A percentile compares a stretch with the other conserved stretches of the same genome.
These are phyloP conservation scores for Aeoliscus strigatus DNA, from an alignment of 2,797 vertebrate species.

Conservation along the genomic window DNA sequence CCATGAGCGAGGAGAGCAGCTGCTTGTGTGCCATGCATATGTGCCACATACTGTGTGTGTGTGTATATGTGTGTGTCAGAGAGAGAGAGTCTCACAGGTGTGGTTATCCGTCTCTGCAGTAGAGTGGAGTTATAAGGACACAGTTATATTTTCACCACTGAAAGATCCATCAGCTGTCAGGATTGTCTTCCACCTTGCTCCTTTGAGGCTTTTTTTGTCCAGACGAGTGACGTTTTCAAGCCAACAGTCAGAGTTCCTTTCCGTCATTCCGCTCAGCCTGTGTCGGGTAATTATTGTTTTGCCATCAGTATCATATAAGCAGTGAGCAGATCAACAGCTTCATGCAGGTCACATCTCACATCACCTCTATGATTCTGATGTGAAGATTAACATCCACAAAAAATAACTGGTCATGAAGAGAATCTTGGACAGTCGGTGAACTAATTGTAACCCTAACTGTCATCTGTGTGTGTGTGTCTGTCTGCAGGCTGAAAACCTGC, in stretches of 20 bases:
- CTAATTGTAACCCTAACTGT: neutral
- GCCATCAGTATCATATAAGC: slow-evolving; percentile 19
- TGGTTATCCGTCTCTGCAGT: neutral
- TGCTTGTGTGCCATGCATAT: neutral
- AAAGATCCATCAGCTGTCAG: neutral
- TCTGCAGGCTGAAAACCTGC: slow-evolving; percentile 90
- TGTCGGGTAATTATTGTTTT: slow-evolving; percentile 17
- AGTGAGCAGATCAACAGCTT: slow-evolving; percentile 15
- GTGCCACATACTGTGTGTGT: neutral
- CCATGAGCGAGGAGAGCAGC: slow-evolving; percentile 31
- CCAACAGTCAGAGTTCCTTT: neutral
- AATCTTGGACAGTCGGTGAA: neutral
- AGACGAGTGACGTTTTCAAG: neutral
- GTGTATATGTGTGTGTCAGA: neutral
- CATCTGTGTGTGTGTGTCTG: neutral
- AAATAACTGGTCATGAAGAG: neutral
- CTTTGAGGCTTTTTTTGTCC: neutral
- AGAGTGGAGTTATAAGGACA: neutral
- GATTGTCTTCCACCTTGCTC: neutral
- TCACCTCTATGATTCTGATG: neutral
- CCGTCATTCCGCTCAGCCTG: slow-evolving; percentile 2
- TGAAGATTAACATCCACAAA: neutral
- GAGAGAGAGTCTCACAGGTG: slow-evolving; percentile 6
- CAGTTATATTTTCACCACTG: slow-evolving; percentile 11
- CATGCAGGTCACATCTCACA: slow-evolving; percentile 3